A percentile compares a stretch with the other conserved stretches of the same genome.
Conservation (phyloP, 2,113 vertebrate genomes). For the Megalops atlanticus region DNA sequence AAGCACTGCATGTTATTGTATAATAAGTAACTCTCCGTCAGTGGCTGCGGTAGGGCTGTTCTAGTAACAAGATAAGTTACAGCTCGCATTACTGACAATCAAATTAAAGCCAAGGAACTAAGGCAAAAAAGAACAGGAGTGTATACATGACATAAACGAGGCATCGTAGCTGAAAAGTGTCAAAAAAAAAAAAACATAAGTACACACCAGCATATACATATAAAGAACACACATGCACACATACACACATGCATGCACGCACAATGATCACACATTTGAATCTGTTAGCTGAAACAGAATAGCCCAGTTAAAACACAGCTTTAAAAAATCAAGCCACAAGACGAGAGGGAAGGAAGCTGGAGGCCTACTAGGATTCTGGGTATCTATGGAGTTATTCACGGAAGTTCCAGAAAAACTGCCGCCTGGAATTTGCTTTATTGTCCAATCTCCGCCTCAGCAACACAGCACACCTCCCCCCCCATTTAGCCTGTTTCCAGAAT, state of each 20-base stretch:
- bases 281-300: not conserved
- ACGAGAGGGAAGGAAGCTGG: not conserved
- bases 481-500: not conserved
- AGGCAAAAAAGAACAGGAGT: not conserved
- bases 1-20: not conserved
- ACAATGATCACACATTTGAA: too few relatives aligned
- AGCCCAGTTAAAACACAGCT: not conserved
- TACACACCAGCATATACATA: not conserved
- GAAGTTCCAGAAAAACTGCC: not conserved
- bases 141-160: not conserved
- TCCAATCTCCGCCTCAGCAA: not conserved
- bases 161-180: not conserved
- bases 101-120: not conserved
- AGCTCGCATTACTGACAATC: not conserved
- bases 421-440: conserved; percentile 17
- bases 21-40: not conserved
- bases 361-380: not conserved
- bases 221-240: not conserved
- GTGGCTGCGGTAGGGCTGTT: not conserved
- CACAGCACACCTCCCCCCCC: not conserved
- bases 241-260: not conserved
- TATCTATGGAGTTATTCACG: not conserved
- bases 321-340: not conserved
- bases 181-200: not conserved
- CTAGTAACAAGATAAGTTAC: not conserved